A percentile compares a stretch with the other conserved stretches of the same genome.
These are phyloP conservation scores for Amphiprion ocellaris DNA, from an alignment of 2,113 vertebrate genomes.

Conservation along the genomic window DNA sequence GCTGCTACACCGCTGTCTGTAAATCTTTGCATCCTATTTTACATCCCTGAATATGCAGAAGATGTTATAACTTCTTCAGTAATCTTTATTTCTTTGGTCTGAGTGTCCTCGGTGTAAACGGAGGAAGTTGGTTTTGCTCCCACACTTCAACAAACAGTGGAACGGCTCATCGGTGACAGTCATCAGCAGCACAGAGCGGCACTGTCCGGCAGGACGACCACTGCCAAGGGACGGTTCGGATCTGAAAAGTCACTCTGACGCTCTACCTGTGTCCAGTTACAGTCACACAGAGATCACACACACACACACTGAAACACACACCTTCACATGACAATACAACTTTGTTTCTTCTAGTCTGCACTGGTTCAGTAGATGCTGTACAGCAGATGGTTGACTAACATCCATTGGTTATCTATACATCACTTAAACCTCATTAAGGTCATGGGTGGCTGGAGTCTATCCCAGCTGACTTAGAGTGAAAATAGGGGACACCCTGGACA, in stretches of 20 bases:
- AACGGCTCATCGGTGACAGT: slow-evolving; percentile 37
- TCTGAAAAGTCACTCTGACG: slow-evolving; percentile 23
- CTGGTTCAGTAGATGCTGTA: too few species aligned
- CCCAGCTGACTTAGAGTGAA: too few species aligned
- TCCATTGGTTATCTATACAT: too few species aligned
- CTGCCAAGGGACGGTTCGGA: slow-evolving; percentile 47
- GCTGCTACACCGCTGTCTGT: too few species aligned
- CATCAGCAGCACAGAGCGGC: slow-evolving; percentile 55
- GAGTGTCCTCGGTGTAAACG: neutral
- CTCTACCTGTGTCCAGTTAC: slow-evolving; percentile 61
- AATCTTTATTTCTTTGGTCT: slow-evolving; percentile 1
- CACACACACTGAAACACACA: neutral
- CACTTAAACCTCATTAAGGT: too few species aligned
- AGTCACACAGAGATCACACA: slow-evolving; percentile 5
- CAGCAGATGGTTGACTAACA: too few species aligned
- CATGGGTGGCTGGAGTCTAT: too few species aligned
- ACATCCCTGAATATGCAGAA: neutral
- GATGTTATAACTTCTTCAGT: neutral
- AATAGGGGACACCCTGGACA: too few species aligned
- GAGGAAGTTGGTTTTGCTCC: slow-evolving; percentile 59
- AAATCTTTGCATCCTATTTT: too few species aligned
- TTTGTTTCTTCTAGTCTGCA: too few species aligned
- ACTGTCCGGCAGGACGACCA: slow-evolving; percentile 46
- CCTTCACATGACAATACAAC: neutral
- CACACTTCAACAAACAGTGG: slow-evolving; percentile 59